phyloP scores from a whole-genome alignment of 2,113 vertebrate species.

The Gymnogyps californianus region DNA sequence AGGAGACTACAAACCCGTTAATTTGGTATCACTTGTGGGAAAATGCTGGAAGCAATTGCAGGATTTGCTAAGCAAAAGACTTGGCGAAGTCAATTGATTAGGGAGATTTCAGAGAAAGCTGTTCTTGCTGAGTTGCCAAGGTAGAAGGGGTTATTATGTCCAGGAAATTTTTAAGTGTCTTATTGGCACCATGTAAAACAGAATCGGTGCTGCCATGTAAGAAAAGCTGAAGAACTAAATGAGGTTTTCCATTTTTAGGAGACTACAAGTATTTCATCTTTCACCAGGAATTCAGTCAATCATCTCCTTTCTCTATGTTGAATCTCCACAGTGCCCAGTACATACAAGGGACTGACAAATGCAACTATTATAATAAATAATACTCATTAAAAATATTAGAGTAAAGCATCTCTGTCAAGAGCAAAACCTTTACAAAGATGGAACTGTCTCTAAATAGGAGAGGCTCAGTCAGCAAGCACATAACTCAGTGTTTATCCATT shows the following conservation, averaged over 20 bases:
- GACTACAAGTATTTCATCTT: not conserved
- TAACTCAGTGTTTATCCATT: not conserved
- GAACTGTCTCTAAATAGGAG: not conserved
- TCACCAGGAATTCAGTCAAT: not conserved
- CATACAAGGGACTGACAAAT: not conserved
- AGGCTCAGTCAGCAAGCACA: not conserved
- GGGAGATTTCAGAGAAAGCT: slow-evolving; percentile 67
- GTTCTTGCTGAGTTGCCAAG: slow-evolving; percentile 42
- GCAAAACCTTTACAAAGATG: not conserved
- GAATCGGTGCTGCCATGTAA: not conserved
- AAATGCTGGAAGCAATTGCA: slow-evolving; percentile 54
- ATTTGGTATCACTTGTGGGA: slow-evolving; percentile 61
- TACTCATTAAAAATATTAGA: not conserved
- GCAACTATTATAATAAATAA: not conserved
- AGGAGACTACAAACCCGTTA: slow-evolving; percentile 63
- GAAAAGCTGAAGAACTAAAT: not conserved
- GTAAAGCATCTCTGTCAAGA: not conserved
- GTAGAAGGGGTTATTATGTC: slow-evolving; percentile 55
- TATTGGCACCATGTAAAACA: not conserved
- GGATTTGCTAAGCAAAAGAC: slow-evolving; percentile 66
- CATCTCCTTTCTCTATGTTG: rapidly evolving
- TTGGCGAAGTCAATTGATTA: slow-evolving; percentile 69
- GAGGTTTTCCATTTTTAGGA: not conserved
- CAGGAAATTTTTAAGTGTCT: slow-evolving; percentile 29
- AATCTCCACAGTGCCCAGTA: not conserved